A percentile compares a stretch with the other conserved stretches of the same genome.
These are phyloP conservation scores for Cladorhizidae sp. DNA, from an alignment of 37 sponge, comb jelly and placozoan species.

Conservation along the genomic window DNA sequence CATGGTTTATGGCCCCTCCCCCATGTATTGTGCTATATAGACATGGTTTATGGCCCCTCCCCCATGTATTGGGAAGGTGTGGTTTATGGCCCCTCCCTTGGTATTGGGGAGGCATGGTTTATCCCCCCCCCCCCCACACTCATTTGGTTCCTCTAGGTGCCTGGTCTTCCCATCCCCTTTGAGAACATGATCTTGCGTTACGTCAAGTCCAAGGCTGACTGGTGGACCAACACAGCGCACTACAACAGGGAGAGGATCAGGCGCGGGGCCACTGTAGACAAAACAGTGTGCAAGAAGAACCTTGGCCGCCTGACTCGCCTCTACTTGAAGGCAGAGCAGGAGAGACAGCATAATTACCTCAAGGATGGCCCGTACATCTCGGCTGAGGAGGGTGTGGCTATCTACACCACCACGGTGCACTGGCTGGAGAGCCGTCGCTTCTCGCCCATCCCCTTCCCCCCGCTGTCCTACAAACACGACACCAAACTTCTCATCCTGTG, in stretches of 20 bases:
- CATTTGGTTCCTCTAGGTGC: constrained; percentile 64
- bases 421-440: constrained; percentile 99
- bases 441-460: constrained; percentile 99
- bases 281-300: constrained; percentile 99
- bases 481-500: constrained; percentile 98
- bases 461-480: constrained; percentile 99
- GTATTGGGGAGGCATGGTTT: too few species aligned
- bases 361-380: constrained; percentile 99
- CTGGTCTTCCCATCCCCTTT: constrained; percentile 95
- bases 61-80: too few species aligned
- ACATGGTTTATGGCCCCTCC: too few species aligned
- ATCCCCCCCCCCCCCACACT: too few species aligned
- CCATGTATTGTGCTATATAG: too few species aligned
- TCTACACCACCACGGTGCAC: constrained; percentile 98
- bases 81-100: too few species aligned
- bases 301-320: constrained; percentile 96
- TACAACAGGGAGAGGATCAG: constrained; percentile 98
- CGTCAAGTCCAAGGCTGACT: constrained; percentile 98
- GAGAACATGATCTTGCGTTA: constrained; percentile 99
- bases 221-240: constrained; percentile 99
- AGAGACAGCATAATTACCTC: constrained; percentile 99
- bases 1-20: too few species aligned
- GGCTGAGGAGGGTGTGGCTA: constrained; percentile 98
- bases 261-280: constrained; percentile 98
- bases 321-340: constrained; percentile 99